Evolutionary conservation across 1,140 invertebrate genomes (phyloP).

Genomic region (Polypedilum vanderplanki): DNA sequence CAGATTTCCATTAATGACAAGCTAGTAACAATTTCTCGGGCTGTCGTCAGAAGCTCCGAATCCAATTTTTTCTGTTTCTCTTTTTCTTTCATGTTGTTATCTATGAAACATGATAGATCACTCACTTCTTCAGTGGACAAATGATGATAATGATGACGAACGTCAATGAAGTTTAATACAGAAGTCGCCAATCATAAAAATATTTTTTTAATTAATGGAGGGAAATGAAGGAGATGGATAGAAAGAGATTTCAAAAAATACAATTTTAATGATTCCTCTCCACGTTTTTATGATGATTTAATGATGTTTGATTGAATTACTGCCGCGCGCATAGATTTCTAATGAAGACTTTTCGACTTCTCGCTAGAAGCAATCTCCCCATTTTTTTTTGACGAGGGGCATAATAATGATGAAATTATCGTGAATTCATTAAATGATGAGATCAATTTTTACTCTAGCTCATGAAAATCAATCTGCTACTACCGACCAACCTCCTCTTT

Average conservation of each 20-base stretch:
- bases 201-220: constrained; percentile 9
- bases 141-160: background rate
- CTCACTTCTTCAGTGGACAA: background rate
- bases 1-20: constrained; percentile 18
- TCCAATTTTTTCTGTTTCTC: background rate
- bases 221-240: background rate
- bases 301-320: constrained; percentile 19
- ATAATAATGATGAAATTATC: background rate
- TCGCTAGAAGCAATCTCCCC: too few relatives aligned
- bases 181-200: constrained; percentile 16
- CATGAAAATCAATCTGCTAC: constrained; percentile 10
- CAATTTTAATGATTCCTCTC: background rate
- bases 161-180: background rate
- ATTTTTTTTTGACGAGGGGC: too few relatives aligned
- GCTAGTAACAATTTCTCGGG: background rate
- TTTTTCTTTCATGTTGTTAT: background rate
- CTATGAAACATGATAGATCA: constrained; percentile 27
- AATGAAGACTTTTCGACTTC: background rate
- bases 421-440: constrained; percentile 9
- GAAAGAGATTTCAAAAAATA: too few relatives aligned
- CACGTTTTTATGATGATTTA: constrained; percentile 19
- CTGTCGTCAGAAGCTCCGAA: background rate
- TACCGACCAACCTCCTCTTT: too few relatives aligned
- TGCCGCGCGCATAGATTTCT: constrained; percentile 15
- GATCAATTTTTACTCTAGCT: background rate